Evolutionary conservation across 2,888 invertebrate species (phyloP), one percentile per base, ranked within the genome.

Genomic region (Pollenia amentaria): DNA sequence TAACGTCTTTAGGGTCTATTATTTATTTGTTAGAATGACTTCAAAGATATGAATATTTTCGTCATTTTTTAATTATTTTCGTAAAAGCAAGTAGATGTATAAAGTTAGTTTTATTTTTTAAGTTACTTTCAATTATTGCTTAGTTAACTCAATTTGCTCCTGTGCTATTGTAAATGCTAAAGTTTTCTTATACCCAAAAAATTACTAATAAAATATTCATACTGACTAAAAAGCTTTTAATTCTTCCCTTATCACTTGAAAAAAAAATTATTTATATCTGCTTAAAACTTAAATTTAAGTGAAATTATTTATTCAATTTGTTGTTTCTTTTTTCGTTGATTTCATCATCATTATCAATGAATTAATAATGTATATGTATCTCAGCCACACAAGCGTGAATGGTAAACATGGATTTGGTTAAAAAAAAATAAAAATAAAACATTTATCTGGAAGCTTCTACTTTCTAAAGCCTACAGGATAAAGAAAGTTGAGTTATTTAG

Each of bases 301-400:
- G 9, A 48, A 48, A 46, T 67, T 67, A 46, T n/a, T 29, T 29
- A 67, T 67, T 48, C 67, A 67, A 64, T 42, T 64, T 44, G 9
- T 9, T n/a, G 38, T 60, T 53, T 53, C n/a, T 16, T 72, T 57
- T 7, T 8, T 11, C 21, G 18, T 46, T 51, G 10, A 64, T 64
- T 51, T 38, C n/a, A 44, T 67, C 7, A 18, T 38, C 21, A 69
- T 77, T 60, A 69, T 18, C 40, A 77, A 67, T 78, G 60, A 72
- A 84, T 84, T 72, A 78, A 65, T 84, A 73, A 84, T 72, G 29
- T n/a, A 12, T n/a, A 12, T 51, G 10, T 60, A n/a, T 11, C 55
- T 10, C 42, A 73, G 10, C 16, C 78, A 78, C 78, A 65, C 65
- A 75, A 57, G 51, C 78, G 60, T 73, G 42, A 75, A 60, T 67